These are phyloP conservation scores for Ptilonorhynchus violaceus DNA, from an alignment of 2,113 vertebrate genomes.

Conservation along the genomic window DNA sequence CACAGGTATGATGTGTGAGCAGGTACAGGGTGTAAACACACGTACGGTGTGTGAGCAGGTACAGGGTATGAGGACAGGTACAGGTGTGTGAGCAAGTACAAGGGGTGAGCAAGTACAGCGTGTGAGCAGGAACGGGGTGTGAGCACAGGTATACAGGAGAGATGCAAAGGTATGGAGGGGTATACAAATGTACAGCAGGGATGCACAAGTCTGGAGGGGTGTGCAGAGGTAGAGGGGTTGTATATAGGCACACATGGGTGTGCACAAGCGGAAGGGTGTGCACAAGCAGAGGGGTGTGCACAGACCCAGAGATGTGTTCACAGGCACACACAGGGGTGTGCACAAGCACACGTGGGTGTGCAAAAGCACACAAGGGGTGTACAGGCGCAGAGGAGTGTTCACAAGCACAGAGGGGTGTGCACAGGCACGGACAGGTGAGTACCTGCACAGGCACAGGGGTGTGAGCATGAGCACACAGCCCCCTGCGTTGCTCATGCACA, in stretches of 20 bases:
- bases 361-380: no score
- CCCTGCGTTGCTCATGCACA: fast-evolving
- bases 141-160: not conserved
- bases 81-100: not conserved
- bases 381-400: not conserved
- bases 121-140: not conserved
- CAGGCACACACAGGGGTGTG: not conserved
- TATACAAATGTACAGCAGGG: no score
- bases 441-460: not conserved
- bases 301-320: not conserved
- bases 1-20: no score
- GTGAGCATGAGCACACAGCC: not conserved
- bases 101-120: no score
- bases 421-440: not conserved
- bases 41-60: not conserved
- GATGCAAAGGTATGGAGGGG: no score
- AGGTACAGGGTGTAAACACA: not conserved
- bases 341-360: not conserved
- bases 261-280: not conserved
- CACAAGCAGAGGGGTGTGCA: not conserved
- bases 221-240: not conserved
- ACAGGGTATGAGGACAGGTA: not conserved
- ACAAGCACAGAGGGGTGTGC: not conserved
- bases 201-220: no score
- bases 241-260: not conserved